A percentile compares a stretch with the other conserved stretches of the same genome.
Conservation (phyloP, 2,797 vertebrate species). For the Helicolenus hilgendorfi region DNA sequence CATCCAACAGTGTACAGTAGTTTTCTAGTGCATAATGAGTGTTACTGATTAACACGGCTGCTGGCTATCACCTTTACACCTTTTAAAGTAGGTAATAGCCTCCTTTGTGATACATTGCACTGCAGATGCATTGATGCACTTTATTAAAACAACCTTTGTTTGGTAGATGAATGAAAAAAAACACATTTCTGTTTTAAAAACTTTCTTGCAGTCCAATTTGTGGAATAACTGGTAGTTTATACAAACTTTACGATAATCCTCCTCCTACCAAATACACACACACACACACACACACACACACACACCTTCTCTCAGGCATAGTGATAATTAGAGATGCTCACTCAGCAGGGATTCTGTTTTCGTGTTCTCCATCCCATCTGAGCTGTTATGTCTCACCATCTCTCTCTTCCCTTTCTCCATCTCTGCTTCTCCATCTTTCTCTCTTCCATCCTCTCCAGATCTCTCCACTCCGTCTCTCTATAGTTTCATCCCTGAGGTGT, state of each 20-base stretch:
- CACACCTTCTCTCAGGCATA: not conserved
- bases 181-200: not conserved
- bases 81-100: not conserved
- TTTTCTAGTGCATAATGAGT: not conserved
- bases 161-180: not conserved
- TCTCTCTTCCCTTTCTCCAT: not conserved
- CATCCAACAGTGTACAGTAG: not conserved
- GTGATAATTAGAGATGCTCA: conserved; percentile 43
- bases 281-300: not conserved
- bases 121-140: not conserved
- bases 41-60: not conserved
- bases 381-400: conserved; percentile 28
- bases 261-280: not conserved
- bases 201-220: not conserved
- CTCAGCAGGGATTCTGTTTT: conserved; percentile 45
- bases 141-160: not conserved
- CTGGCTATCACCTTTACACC: not conserved
- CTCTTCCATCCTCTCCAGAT: not conserved
- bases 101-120: not conserved
- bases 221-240: not conserved
- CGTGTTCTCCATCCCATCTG: conserved; percentile 28
- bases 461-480: not conserved
- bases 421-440: not conserved
- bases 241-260: not conserved
- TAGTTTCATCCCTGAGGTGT: conserved; percentile 28